phyloP scores from a whole-genome alignment of 2,113 vertebrate genomes.

The Nicator chloris region DNA sequence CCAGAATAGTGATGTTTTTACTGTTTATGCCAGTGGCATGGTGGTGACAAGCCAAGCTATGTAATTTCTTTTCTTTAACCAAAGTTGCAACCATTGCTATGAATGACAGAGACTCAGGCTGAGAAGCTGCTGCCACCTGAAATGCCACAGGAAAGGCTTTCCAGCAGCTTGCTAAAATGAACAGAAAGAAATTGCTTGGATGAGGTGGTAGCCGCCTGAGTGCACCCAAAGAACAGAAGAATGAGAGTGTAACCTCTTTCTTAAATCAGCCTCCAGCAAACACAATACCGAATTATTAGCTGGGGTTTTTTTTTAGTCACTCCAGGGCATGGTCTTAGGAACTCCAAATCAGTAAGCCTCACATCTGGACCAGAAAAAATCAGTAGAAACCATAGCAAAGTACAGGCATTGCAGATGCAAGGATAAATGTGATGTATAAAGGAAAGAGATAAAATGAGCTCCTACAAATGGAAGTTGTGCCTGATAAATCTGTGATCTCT shows the following conservation, averaged over 20 bases:
- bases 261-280: neutral
- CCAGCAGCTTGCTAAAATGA: neutral
- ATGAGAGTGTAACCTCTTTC: neutral
- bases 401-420: neutral
- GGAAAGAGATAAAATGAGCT: neutral
- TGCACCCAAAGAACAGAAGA: neutral
- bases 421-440: neutral
- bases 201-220: neutral
- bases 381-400: neutral
- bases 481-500: neutral
- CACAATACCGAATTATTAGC: neutral
- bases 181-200: neutral
- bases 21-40: neutral
- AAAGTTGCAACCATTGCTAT: neutral
- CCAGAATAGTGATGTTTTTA: neutral
- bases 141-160: neutral
- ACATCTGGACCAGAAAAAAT: neutral
- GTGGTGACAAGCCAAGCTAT: neutral
- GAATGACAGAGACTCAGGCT: neutral
- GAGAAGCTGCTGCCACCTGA: neutral
- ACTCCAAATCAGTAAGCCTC: neutral
- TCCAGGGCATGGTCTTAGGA: neutral
- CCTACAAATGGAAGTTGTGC: neutral
- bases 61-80: neutral
- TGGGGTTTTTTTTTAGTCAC: neutral